Base-by-base conservation (phyloP, 1,140 invertebrate genomes). In the Stegodyphus mimosarum region DNA sequence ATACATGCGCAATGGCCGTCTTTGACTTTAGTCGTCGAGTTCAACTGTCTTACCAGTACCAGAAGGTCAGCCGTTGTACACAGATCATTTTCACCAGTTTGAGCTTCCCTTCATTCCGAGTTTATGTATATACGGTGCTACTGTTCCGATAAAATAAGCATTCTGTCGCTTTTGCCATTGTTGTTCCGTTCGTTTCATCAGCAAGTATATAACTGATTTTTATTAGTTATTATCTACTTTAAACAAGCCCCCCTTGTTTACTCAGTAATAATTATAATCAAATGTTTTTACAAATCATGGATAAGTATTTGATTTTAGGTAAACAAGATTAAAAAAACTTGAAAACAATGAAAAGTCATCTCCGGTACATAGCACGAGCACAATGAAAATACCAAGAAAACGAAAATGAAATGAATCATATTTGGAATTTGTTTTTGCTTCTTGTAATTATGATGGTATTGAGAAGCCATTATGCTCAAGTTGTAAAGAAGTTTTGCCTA, bases 281-380 rank as follows among this genome's bases (percentile, higher is more conserved):
- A 18, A 18, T 69, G 3, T 1, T 69, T 69, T 69, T 15, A 18
- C 33, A 2, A 18, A 48, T 69, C 33, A 69, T 69, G 33, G 5
- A 15, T 69, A 69, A 17, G 66, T 18, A 5, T 2, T 48, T 69
- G 17, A 69, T 4, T 69, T 69, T 69, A 48, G 33, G 17, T 48
- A 69, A 48, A 69, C n/a, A 5, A 48, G 66, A 69, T 69, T 2
- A 69, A 69, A 15, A 69, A 33, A 33, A 33, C 2, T 2, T 18
- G 66, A 69, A 48, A 48, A 69, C 66, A 69, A n/a, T 69, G 66
- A n/a, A 69, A 69, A n/a, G 7, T n/a, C n/a, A 18, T 69, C 6
- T 69, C 33, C 66, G 66, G n/a, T 69, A 69, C 7, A 2, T 18
- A 48, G 66, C 66, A 18, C n/a, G n/a, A 69, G 66, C 66, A 5